A percentile compares a stretch with the other conserved stretches of the same genome.
Evolutionary conservation across 2,888 invertebrate species (phyloP).

Genomic region (Argyra leucocephala): DNA sequence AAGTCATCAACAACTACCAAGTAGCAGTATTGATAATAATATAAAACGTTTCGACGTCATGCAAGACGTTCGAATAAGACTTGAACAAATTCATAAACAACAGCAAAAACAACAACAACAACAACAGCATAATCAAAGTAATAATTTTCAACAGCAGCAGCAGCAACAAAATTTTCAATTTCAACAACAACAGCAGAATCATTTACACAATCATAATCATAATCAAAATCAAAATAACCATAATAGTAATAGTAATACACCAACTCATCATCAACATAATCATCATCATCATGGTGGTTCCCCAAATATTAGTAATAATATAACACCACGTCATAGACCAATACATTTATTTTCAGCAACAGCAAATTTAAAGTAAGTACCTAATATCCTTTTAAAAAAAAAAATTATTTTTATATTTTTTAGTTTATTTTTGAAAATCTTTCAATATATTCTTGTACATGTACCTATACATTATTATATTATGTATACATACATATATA

Average conservation of each 20-base stretch:
- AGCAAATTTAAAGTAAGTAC: conserved; percentile 25
- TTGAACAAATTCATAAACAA: conserved; percentile 29
- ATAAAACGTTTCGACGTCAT: conserved; percentile 29
- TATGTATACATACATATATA: background rate
- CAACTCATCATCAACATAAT: background rate
- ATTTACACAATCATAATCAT: conserved; percentile 16
- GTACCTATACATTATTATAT: background rate
- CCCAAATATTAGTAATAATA: conserved; percentile 24
- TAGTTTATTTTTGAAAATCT: no score
- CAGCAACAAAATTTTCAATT: conserved; percentile 12
- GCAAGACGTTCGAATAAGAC: conserved; percentile 41
- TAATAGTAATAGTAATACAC: background rate
- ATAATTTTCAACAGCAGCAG: conserved; percentile 15
- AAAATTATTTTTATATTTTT: no score
- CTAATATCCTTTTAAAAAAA: no score
- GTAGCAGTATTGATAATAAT: conserved; percentile 8
- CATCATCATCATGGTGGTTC: background rate
- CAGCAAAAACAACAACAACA: conserved; percentile 7
- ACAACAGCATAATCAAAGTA: background rate
- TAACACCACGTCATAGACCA: conserved; percentile 22
- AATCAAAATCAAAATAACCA: conserved; percentile 14
- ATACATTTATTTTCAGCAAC: conserved; percentile 23
- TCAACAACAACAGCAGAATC: conserved; percentile 8
- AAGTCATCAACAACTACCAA: conserved; percentile 4
- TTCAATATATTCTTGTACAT: no score